Base-by-base conservation (phyloP, 2,113 vertebrate genomes). In the Etheostoma spectabile region DNA sequence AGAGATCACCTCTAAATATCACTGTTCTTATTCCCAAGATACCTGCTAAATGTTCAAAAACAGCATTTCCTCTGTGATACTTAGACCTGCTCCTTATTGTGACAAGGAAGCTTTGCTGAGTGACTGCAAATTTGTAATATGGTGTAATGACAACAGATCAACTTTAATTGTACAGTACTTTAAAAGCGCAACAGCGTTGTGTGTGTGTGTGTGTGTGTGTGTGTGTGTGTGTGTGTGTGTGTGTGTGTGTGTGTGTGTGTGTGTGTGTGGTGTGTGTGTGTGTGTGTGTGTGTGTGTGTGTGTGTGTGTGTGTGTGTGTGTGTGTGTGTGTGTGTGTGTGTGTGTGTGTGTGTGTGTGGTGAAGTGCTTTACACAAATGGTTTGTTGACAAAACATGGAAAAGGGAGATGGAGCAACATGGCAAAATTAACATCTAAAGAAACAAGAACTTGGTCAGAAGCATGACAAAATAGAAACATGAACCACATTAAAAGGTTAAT, bases 1-100 rank as follows among this genome's bases (percentile, higher is more conserved):
- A 77, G 73, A 77, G 64, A 64, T 72, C 48, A 77, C 74, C 57
- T 64, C 77, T 30, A 22, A 11, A 0, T 53, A 33, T 66, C 19
- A 64, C 64, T 74, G 6, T 27, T 83, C 63, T 73, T 71, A 77
- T 74, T 89, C 85, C 86, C 84, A 21, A 2, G 77, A 70, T 66
- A 84, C 71, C 75, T 62, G 63, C 45, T 52, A 11, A 71, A 64
- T 6, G 63, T 62, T 79, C 63, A 38, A 61, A 66, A 69, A 59
- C 80, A 52, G 45, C 30, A 0, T 52, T 42, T 78, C 48, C 33
- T 16, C 5, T 4, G 21, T 6, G 52, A 74, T n/a, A n/a, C 77
- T 65, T 11, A n/a, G 67, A 82, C 65, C 74, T 49, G 62, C 71
- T 79, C 45, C 78, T 62, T 22, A 15, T 56, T 69, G 60, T 35